Conservation (phyloP, 1,140 invertebrate species). For the Hyles vespertilio region DNA sequence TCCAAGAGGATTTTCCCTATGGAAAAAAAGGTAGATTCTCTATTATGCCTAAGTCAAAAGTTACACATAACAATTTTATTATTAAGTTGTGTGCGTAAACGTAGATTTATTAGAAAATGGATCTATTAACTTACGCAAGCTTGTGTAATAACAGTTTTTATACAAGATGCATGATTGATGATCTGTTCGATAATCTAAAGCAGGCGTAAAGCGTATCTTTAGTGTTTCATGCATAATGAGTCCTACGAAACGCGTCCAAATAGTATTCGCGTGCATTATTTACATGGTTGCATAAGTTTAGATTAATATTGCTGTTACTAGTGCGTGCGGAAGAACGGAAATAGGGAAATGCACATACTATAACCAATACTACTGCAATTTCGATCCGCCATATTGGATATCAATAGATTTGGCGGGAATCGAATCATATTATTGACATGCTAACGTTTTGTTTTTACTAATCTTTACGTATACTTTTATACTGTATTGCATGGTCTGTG, state of each 20-base stretch:
- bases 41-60: too few species aligned
- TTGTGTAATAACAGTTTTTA: too few species aligned
- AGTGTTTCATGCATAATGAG: not conserved
- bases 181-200: too few species aligned
- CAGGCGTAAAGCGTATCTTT: too few species aligned
- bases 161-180: too few species aligned
- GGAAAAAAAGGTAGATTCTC: too few species aligned
- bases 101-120: not conserved
- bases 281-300: constrained; percentile 41
- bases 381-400: constrained; percentile 13
- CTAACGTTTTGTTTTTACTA: not conserved
- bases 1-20: too few species aligned
- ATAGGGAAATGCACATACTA: constrained; percentile 32
- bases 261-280: constrained; percentile 42
- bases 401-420: constrained; percentile 14
- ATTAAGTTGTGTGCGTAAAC: constrained; percentile 3
- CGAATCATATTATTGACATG: not conserved
- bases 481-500: not conserved
- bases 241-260: not conserved
- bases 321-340: constrained; percentile 47
- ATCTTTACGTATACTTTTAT: not conserved
- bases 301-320: not conserved
- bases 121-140: too few species aligned
- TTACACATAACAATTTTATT: too few species aligned
- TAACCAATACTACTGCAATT: constrained; percentile 5